These are phyloP conservation scores for Sesamia inferens DNA, from an alignment of 2,888 invertebrate species.

Conservation along the genomic window DNA sequence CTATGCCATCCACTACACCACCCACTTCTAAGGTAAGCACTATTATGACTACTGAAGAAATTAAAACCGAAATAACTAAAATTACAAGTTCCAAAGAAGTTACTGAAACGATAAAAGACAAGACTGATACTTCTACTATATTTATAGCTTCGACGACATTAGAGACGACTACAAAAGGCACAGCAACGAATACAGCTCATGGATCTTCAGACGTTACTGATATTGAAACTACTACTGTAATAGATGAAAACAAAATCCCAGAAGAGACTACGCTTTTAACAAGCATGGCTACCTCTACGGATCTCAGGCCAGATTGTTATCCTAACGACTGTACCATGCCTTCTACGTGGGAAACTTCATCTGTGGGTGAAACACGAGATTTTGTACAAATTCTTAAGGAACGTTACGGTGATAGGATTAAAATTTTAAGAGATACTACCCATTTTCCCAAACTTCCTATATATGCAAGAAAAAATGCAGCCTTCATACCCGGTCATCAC, in stretches of 20 bases:
- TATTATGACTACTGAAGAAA: constrained; percentile 29
- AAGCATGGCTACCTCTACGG: background rate
- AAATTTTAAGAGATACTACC: constrained; percentile 75
- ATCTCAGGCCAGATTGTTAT: constrained; percentile 44
- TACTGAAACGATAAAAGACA: constrained; percentile 16
- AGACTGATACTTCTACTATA: constrained; percentile 39
- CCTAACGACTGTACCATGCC: constrained; percentile 76
- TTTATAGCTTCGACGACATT: constrained; percentile 22
- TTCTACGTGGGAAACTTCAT: constrained; percentile 83
- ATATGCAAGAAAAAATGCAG: constrained; percentile 39
- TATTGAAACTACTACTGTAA: background rate
- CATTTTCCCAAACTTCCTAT: constrained; percentile 65
- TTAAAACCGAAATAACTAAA: constrained; percentile 20
- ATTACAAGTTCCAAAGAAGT: constrained; percentile 13
- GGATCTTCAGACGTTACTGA: constrained; percentile 26
- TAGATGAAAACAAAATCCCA: constrained; percentile 31
- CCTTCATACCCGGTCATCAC: constrained; percentile 65
- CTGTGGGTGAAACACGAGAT: constrained; percentile 79
- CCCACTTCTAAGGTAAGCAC: constrained; percentile 5
- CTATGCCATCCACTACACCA: background rate
- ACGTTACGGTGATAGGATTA: constrained; percentile 73
- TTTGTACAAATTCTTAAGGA: constrained; percentile 79
- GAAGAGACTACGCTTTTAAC: background rate
- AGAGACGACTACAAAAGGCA: constrained; percentile 1
- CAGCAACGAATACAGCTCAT: constrained; percentile 2